A percentile compares a stretch with the other conserved stretches of the same genome.
Evolutionary conservation across 2,888 invertebrate genomes (phyloP).

Genomic region (Scrobipalpa costella): DNA sequence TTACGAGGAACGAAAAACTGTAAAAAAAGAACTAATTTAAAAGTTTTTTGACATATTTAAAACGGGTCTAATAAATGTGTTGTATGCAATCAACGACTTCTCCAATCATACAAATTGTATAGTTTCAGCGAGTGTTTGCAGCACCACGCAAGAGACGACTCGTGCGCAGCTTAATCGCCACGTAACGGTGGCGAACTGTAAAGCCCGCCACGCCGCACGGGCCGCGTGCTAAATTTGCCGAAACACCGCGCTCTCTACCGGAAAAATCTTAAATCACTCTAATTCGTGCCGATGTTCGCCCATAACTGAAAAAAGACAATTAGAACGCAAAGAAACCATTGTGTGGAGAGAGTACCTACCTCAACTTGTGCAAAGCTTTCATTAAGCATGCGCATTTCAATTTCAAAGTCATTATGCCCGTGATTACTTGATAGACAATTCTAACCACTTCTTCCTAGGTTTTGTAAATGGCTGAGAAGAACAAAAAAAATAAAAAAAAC

Average conservation of each 20-base stretch:
- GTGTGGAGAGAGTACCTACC: background rate
- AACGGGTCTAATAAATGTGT: background rate
- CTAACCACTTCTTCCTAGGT: background rate
- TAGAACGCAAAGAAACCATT: conserved; percentile 25
- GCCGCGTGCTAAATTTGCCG: conserved; percentile 79
- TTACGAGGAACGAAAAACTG: too few relatives aligned
- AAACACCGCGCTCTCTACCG: conserved; percentile 75
- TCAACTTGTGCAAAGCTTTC: conserved; percentile 13
- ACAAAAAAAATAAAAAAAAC: background rate
- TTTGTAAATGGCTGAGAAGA: background rate
- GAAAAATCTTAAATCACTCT: conserved; percentile 71
- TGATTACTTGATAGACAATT: background rate
- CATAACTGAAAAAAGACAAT: conserved; percentile 42
- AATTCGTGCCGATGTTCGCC: conserved; percentile 58
- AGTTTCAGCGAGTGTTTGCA: background rate
- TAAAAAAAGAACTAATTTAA: too few relatives aligned
- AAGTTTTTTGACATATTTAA: too few relatives aligned
- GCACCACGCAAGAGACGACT: conserved; percentile 46
- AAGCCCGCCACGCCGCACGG: conserved; percentile 74
- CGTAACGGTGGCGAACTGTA: conserved; percentile 80
- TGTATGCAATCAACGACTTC: background rate
- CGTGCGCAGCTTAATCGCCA: conserved; percentile 72
- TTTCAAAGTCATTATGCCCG: conserved; percentile 6
- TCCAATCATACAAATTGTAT: background rate
- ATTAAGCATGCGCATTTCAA: conserved; percentile 2